These are phyloP conservation scores for Drosophila quinaria DNA, from an alignment of 2,888 invertebrate genomes.

Conservation along the genomic window DNA sequence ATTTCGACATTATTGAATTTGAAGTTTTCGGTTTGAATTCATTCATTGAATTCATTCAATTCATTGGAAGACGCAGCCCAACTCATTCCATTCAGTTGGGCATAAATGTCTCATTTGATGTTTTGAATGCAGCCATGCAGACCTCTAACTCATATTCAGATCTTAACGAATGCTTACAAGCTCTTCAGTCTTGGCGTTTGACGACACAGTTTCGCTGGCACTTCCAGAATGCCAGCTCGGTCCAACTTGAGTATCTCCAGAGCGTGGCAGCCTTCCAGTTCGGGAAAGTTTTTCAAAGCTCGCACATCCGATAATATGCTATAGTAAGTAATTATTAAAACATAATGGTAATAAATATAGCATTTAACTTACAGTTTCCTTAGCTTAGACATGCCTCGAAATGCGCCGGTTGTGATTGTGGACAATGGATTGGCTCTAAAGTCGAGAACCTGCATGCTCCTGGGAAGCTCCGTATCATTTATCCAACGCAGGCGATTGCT, in stretches of 20 bases:
- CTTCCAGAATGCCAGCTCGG: slow-evolving; percentile 90
- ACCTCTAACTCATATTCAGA: too few species aligned
- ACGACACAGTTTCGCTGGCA: slow-evolving; percentile 91
- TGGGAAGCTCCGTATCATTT: slow-evolving; percentile 89
- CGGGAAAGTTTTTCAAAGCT: slow-evolving; percentile 92
- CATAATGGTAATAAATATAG: neutral
- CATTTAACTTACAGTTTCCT: slow-evolving; percentile 90
- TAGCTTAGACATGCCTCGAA: slow-evolving; percentile 91
- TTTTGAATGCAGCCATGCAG: too few species aligned
- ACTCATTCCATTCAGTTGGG: too few species aligned
- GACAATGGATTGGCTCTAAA: slow-evolving; percentile 93
- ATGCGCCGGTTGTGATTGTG: slow-evolving; percentile 90
- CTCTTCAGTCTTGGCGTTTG: slow-evolving; percentile 92
- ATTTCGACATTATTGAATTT: too few species aligned
- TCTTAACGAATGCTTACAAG: slow-evolving; percentile 89
- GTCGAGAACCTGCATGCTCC: slow-evolving; percentile 91
- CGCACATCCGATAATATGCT: slow-evolving; percentile 95
- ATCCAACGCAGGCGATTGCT: slow-evolving; percentile 93
- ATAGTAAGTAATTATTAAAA: neutral
- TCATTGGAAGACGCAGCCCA: too few species aligned
- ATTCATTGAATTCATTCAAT: too few species aligned
- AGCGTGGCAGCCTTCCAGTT: slow-evolving; percentile 92
- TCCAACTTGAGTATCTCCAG: slow-evolving; percentile 93
- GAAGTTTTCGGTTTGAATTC: too few species aligned
- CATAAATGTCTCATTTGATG: too few species aligned